phyloP scores from a whole-genome alignment of 2,113 vertebrate species.

The Corythoichthys haematopterus region DNA sequence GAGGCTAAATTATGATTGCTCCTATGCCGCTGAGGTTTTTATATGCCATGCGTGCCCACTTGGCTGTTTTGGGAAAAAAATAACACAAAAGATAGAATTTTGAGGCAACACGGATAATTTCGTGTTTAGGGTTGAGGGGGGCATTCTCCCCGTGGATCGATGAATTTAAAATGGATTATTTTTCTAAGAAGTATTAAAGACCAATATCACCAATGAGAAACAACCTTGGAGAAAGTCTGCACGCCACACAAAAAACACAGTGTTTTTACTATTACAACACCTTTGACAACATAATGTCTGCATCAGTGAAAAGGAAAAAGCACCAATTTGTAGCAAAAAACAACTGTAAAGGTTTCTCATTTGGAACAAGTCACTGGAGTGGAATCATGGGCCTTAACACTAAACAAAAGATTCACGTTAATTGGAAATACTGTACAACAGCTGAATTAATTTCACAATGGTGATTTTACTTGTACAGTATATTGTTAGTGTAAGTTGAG shows the following conservation, averaged over 20 bases:
- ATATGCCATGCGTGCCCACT: neutral
- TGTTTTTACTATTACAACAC: neutral
- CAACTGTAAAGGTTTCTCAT: slow-evolving; percentile 1
- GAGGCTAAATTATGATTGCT: neutral
- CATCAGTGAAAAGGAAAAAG: neutral
- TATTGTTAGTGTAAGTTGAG: neutral
- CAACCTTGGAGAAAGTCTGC: neutral
- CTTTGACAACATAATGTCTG: neutral
- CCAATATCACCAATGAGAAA: neutral
- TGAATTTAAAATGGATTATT: neutral
- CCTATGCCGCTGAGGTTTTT: neutral
- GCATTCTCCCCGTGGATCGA: neutral
- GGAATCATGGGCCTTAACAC: neutral
- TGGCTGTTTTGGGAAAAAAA: neutral
- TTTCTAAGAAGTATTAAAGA: neutral
- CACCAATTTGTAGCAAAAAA: neutral
- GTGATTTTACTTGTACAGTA: neutral
- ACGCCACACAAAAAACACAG: neutral
- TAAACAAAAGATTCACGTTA: neutral
- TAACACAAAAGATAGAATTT: neutral
- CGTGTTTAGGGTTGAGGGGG: too few species aligned
- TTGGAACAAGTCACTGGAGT: neutral
- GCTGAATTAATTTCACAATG: neutral
- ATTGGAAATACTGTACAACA: neutral
- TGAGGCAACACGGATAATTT: neutral